A percentile compares a stretch with the other conserved stretches of the same genome.
These are phyloP conservation scores for Silurus aristotelis DNA, from an alignment of 2,797 vertebrate species.

Conservation along the genomic window DNA sequence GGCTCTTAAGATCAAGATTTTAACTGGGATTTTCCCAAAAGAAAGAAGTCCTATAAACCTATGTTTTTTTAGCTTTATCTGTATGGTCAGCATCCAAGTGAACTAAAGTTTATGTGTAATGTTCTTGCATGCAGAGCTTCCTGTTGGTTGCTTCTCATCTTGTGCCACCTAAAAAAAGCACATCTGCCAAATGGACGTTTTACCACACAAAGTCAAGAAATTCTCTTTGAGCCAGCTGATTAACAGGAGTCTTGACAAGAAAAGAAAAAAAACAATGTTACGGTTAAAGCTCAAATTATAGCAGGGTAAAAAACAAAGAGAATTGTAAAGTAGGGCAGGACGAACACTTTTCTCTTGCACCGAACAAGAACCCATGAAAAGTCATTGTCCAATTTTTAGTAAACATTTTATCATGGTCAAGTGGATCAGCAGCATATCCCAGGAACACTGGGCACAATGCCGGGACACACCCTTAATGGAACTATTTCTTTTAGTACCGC, in stretches of 20 bases:
- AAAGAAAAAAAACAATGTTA: not conserved
- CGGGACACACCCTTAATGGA: constrained; percentile 7
- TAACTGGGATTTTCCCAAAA: constrained; percentile 25
- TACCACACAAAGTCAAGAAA: not conserved
- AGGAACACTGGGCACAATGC: not conserved
- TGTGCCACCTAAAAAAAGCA: not conserved
- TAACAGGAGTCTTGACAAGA: not conserved
- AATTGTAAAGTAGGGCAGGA: not conserved
- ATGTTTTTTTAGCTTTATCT: constrained; percentile 34
- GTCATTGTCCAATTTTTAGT: not conserved
- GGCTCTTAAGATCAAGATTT: not conserved
- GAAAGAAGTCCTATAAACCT: constrained; percentile 1
- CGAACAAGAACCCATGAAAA: not conserved
- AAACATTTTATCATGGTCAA: not conserved
- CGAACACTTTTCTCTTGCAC: not conserved
- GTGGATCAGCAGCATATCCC: not conserved
- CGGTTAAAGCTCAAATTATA: not conserved
- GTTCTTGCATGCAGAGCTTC: constrained; percentile 52
- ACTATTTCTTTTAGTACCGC: constrained; percentile 18
- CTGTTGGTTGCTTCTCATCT: constrained; percentile 40
- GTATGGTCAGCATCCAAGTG: constrained; percentile 50
- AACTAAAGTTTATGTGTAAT: constrained; percentile 37
- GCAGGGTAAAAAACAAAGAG: not conserved
- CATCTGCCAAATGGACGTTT: not conserved
- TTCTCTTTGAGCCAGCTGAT: not conserved